Evolutionary conservation across 2,797 vertebrate genomes (phyloP).

Genomic region (Natrix natrix): DNA sequence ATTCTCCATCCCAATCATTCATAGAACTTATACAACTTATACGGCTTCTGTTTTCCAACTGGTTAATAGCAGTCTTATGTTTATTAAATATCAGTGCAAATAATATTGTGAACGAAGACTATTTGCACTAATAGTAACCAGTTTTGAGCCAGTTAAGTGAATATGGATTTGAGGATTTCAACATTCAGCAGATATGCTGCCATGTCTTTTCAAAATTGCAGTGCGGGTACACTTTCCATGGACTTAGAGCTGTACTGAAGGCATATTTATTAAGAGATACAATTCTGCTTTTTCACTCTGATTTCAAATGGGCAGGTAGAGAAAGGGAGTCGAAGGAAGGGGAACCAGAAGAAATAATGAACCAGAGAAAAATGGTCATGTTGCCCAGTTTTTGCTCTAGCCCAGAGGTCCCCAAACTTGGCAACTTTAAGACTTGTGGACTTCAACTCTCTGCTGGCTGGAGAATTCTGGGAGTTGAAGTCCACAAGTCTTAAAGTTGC

Average conservation of each 20-base stretch:
- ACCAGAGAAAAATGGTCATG: neutral
- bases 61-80: neutral
- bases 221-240: neutral
- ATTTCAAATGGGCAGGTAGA: neutral
- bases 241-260: neutral
- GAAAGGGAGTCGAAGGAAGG: neutral
- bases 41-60: conserved; percentile 8
- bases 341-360: neutral
- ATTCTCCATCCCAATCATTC: neutral
- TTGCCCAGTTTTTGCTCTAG: neutral
- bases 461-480: too few species aligned
- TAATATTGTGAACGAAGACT: neutral
- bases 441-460: too few species aligned
- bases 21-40: neutral
- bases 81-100: neutral
- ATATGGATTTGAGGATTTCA: neutral
- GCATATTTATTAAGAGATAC: neutral
- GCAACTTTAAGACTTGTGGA: too few species aligned
- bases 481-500: too few species aligned
- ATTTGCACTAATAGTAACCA: neutral
- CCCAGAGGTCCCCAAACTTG: neutral
- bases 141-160: neutral
- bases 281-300: neutral
- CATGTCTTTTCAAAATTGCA: neutral
- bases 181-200: neutral